A percentile compares a stretch with the other conserved stretches of the same genome.
These are phyloP conservation scores for Centropus unirufus DNA, from an alignment of 2,113 vertebrate species.

Conservation along the genomic window DNA sequence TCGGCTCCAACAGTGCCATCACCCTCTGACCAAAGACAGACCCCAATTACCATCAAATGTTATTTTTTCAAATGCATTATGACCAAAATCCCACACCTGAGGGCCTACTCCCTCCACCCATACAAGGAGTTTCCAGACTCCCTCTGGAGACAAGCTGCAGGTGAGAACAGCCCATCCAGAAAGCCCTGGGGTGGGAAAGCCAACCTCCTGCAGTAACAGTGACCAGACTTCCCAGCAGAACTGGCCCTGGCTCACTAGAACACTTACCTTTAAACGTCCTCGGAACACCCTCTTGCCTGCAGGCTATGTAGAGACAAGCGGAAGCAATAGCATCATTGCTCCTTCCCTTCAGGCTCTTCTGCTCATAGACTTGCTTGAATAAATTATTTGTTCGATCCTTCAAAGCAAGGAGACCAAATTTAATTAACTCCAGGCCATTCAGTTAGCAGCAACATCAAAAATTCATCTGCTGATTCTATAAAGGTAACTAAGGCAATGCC, in stretches of 20 bases:
- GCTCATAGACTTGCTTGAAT: conserved; percentile 99
- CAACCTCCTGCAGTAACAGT: not conserved
- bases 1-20: not conserved
- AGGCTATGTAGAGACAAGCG: conserved; percentile 98
- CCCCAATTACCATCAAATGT: not conserved
- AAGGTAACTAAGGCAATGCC: conserved; percentile 69
- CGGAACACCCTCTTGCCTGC: conserved; percentile 97
- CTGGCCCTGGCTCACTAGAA: not conserved
- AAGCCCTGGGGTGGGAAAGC: not conserved
- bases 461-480: conserved; percentile 75
- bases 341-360: conserved; percentile 98
- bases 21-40: not conserved
- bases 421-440: conserved; percentile 77
- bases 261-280: conserved; percentile 95
- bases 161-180: not conserved
- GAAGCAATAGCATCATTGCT: conserved; percentile 98
- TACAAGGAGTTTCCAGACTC: not conserved
- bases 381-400: conserved; percentile 99
- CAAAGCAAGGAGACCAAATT: conserved; percentile 71
- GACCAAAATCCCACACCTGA: not conserved
- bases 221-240: not conserved
- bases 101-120: not conserved
- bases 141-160: not conserved
- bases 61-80: not conserved
- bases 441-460: conserved; percentile 79